Percentiles rank a stretch among this genome's conserved stretches.
Conservation (phyloP, 2,113 vertebrate genomes). For the Podarcis muralis region DNA sequence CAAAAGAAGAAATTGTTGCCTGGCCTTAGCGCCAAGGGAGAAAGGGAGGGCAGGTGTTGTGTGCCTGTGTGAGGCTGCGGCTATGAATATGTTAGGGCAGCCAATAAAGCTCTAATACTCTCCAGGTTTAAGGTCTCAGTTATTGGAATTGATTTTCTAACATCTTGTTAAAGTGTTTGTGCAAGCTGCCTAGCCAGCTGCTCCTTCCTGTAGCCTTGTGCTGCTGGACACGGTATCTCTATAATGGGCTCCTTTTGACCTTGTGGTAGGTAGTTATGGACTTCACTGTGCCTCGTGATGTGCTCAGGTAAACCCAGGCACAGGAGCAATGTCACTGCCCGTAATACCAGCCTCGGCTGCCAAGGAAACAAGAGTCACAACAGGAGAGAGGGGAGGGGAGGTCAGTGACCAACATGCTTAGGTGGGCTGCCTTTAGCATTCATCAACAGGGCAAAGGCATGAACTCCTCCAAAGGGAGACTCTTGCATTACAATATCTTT, state of each 20-base stretch:
- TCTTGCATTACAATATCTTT: background rate
- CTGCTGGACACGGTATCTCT: constrained; percentile 13
- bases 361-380: background rate
- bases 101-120: constrained; percentile 48
- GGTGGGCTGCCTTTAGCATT: background rate
- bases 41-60: background rate
- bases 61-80: background rate
- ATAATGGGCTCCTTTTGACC: constrained; percentile 37
- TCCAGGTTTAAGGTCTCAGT: constrained; percentile 47
- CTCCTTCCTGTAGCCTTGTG: background rate
- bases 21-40: background rate
- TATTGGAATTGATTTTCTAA: constrained; percentile 54
- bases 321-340: background rate
- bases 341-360: background rate
- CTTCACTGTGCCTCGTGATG: constrained; percentile 2
- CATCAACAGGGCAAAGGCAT: background rate
- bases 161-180: constrained; percentile 47
- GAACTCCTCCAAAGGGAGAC: no score
- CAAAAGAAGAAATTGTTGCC: background rate
- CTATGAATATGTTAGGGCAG: background rate
- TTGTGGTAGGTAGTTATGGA: constrained; percentile 14
- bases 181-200: constrained; percentile 13
- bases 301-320: constrained; percentile 11
- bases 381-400: background rate
- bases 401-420: background rate